Base-by-base conservation (phyloP, 2,888 invertebrate species). In the Thelaira solivaga region DNA sequence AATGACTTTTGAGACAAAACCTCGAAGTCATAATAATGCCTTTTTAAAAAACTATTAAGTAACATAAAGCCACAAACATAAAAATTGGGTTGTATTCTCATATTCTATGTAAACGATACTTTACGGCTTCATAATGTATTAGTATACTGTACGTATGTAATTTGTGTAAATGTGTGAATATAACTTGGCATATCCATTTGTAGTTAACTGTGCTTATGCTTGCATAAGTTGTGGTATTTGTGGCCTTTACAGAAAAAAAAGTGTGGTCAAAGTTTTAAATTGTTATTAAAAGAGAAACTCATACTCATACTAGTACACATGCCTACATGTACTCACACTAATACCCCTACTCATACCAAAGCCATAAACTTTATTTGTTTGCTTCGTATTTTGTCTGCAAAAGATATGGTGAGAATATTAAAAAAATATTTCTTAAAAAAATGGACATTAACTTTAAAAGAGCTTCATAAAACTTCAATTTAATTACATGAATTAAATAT, bases 1-100 rank as follows among this genome's bases (percentile, higher is more conserved):
- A 78, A 74, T 78, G 78, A 67, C 55, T 78, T 78, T 67, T 65
- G 36, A 71, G 69, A 36, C 53, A 71, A 78, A 74, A 36, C 61
- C 69, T 39, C 55, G 29, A 71, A 74, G 39, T 74, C 69, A 71
- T 78, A 74, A 71, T 61, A 65, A 65, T 62, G 61, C 55, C 31
- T 43, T 73, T 41, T 39, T 47, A 57, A 34, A 45, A 45, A 18
- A 43, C 31, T 65, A 43, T 65, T 18, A 51, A 51, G 36, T 39
- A 49, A 36, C 41, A 49, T 49, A n/a, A 39, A 64, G 34, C 36
- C 36, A 49, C 49, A 64, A 41, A 26, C 31, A 53, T 24, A 24
- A 43, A 55, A 67, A 45, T 45, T 24, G 11, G n/a, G n/a, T n/a
- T 29, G 16, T 47, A 39, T 39, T n/a, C 20, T 49, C 6, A 49